Base-by-base conservation (phyloP, 2,113 vertebrate species). In the Oncorhynchus clarkii region DNA sequence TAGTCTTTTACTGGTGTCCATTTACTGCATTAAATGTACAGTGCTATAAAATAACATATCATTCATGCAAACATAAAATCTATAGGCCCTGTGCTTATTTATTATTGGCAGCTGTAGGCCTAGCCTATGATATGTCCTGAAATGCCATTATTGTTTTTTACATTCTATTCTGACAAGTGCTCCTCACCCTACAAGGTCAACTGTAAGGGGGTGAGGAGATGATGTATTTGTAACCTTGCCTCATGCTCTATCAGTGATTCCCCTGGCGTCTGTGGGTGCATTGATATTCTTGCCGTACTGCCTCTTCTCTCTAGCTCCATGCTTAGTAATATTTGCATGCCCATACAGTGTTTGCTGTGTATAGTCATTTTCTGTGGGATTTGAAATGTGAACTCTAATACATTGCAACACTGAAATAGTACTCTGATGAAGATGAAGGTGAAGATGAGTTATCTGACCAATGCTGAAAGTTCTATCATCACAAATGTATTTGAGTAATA, bases 131-230 rank as follows among this genome's bases (percentile, higher is more conserved):
- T 24, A 22, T n/a, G 59, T 24, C 59, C n/a, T 62, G 59, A 62
- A 54, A 54, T 54, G 1, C 3, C 0, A 27, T 27, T 27, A 27
- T 27, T 27, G 49, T 16, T 39, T 39, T 39, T 39, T 39, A 3
- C 39, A 45, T 45, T 45, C 9, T 45, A 45, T 62, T 62, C n/a
- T 24, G n/a, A 70, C 39, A 1, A 12, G 67, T 45, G 31, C 60
- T 49, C 65, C 31, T 27, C 74, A 70, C 78, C 20, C 71, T 74
- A 51, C 87, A 91, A 88, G 83, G 90, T 89, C 88, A 89, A 51
- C 70, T 62, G 76, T 70, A 75, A 72, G 49, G 67, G 64, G 65
- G 72, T 79, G 78, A 82, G 51, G 71, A 16, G 7, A 54, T 18
- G 4, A 54, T 14, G 51, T 54, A 16, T 18, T 18, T 54, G 51